phyloP scores from a whole-genome alignment of 2,888 invertebrate genomes.

The Iphiclides podalirius region DNA sequence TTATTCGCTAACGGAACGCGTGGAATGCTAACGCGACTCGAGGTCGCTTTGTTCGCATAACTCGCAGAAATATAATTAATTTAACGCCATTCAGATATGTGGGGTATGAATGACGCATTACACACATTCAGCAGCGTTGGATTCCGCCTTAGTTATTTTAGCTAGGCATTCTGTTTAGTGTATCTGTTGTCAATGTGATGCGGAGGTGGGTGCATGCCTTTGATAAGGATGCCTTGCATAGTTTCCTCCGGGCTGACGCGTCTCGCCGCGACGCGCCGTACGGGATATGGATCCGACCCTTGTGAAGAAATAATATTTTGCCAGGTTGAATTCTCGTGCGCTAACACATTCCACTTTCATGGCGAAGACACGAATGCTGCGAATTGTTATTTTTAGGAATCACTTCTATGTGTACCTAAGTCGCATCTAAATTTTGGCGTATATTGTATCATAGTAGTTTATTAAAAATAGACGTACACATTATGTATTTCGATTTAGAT shows the following conservation, averaged over 20 bases:
- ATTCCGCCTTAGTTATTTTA: constrained; percentile 66
- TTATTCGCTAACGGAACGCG: background rate
- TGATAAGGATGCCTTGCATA: constrained; percentile 70
- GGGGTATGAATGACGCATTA: constrained; percentile 54
- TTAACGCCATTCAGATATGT: constrained; percentile 39
- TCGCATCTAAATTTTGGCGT: too few relatives aligned
- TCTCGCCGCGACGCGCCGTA: constrained; percentile 38
- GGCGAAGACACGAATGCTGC: background rate
- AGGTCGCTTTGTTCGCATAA: constrained; percentile 11
- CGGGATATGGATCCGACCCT: background rate
- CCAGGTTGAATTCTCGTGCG: background rate
- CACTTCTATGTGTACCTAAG: background rate
- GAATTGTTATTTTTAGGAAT: background rate
- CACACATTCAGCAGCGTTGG: constrained; percentile 47
- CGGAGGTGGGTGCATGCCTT: constrained; percentile 67
- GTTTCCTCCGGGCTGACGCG: constrained; percentile 48
- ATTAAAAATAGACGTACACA: too few relatives aligned
- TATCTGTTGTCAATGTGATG: constrained; percentile 53
- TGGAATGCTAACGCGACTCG: background rate
- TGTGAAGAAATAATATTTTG: constrained; percentile 1
- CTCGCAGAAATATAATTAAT: constrained; percentile 30
- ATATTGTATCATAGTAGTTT: too few relatives aligned
- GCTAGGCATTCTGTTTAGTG: constrained; percentile 53
- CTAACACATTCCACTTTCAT: background rate
- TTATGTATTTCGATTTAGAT: too few relatives aligned